Conservation (phyloP, 2,113 vertebrate genomes). For the Laticauda colubrina region DNA sequence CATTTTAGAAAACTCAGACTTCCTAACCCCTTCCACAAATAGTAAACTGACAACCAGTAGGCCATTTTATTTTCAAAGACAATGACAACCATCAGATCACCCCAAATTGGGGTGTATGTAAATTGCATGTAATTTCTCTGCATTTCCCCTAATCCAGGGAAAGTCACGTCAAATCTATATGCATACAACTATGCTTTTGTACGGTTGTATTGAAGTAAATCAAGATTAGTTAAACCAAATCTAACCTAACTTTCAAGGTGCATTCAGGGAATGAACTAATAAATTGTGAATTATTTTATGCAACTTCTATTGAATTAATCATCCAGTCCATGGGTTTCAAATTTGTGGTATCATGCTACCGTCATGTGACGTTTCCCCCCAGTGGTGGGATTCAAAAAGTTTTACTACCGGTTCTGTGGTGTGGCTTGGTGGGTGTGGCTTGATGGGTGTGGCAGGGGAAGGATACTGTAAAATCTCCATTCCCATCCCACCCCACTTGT, state of each 20-base stretch:
- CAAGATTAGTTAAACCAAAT: neutral
- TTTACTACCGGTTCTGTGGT: no score
- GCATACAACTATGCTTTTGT: neutral
- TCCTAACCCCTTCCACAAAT: neutral
- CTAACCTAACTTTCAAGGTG: neutral
- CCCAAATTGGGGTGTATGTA: neutral
- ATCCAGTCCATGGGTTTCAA: neutral
- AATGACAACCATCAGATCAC: neutral
- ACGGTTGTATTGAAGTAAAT: neutral
- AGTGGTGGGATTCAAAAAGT: no score
- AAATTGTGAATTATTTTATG: neutral
- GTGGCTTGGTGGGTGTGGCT: no score
- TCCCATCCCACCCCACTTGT: no score
- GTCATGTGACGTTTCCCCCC: no score
- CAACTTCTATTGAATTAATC: neutral
- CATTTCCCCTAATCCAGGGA: neutral
- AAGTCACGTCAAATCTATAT: neutral
- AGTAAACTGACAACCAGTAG: neutral
- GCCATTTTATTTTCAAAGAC: neutral
- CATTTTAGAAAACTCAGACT: neutral
- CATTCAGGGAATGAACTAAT: neutral
- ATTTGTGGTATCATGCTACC: no score
- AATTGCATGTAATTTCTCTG: neutral
- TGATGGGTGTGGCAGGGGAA: no score
- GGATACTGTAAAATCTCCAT: no score